Evolutionary conservation across 2,797 vertebrate species (phyloP), one percentile per base, ranked within the genome.

Genomic region (Sebastes iracundus): DNA sequence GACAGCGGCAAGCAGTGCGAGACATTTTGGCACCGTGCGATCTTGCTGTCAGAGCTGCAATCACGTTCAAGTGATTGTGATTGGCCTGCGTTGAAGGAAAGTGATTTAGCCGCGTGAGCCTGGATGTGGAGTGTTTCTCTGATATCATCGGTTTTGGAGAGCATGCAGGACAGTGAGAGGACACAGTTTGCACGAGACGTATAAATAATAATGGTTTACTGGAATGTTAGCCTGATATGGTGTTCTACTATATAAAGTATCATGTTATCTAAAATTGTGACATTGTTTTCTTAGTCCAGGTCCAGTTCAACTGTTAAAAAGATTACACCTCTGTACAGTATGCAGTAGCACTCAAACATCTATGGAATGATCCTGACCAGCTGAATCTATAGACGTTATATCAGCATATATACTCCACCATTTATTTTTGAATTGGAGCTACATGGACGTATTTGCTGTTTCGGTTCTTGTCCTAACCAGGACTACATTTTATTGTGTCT

Each of bases 61-160:
- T 90, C 82, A 83, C 66, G 76, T 87, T 90, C 62, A 77, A 88
- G 88, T 88, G 88, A 89, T 87, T 87, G 86, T 67, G 82, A 84
- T 88, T 87, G 84, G 79, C 76, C 73, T 56, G n/a, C 62, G 66
- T 86, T 81, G 65, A 82, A 77, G 77, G 68, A 72, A 87, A 91
- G 85, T 86, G 81, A 89, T 91, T 92, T 80, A 86, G 77, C 71
- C 16, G 77, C 80, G 81, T 80, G 63, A 77, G 61, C 28, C 32
- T 76, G 72, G 73, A 80, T 81, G 69, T 78, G 61, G 61, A 87
- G 74, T 74, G 73, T 52, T 81, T 62, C 77, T 86, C 38, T 77
- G 71, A 88, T 87, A 84, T 85, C 86, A 81, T 28, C 63, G 75
- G 55, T 77, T 68, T 68, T 83, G 64, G 66, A 80, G 82, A 77